A percentile compares a stretch with the other conserved stretches of the same genome.
These are phyloP conservation scores for Luperina nickerlii DNA, from an alignment of 2,888 invertebrate species.

Conservation along the genomic window DNA sequence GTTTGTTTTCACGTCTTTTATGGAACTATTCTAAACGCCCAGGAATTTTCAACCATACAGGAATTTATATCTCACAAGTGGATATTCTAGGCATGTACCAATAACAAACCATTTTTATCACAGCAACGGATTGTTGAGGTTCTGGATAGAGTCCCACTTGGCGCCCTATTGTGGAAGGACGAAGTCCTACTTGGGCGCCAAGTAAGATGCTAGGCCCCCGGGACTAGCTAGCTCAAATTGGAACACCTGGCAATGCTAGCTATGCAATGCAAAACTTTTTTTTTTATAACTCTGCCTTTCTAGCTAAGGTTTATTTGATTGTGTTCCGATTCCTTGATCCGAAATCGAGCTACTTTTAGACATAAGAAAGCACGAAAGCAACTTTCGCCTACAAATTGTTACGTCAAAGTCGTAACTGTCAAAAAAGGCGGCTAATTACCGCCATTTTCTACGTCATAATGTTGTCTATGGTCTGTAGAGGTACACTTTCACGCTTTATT, in stretches of 20 bases:
- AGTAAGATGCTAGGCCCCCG: not conserved
- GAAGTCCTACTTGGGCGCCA: slow-evolving; percentile 28
- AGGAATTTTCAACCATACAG: not conserved
- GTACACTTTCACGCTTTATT: slow-evolving; percentile 64
- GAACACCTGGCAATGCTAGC: no score
- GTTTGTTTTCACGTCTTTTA: not conserved
- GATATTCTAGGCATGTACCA: not conserved
- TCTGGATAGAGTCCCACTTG: not conserved
- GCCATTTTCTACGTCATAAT: slow-evolving; percentile 53
- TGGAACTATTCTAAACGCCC: not conserved
- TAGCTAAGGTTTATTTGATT: not conserved
- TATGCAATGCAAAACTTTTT: no score
- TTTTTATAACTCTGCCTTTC: no score
- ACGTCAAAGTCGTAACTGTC: slow-evolving; percentile 49
- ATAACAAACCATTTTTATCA: not conserved
- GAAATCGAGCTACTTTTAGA: slow-evolving; percentile 11
- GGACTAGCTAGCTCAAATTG: no score
- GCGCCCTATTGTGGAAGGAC: not conserved
- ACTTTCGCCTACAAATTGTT: slow-evolving; percentile 43
- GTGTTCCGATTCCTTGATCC: not conserved
- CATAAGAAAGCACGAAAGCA: slow-evolving; percentile 20
- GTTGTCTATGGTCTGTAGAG: slow-evolving; percentile 33
- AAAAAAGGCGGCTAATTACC: slow-evolving; percentile 54
- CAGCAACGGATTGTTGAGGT: not conserved
- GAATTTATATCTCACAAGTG: not conserved